Evolutionary conservation across 2,888 invertebrate genomes (phyloP), one percentile per base, ranked within the genome.

Genomic region (Agapetus fuscipes): DNA sequence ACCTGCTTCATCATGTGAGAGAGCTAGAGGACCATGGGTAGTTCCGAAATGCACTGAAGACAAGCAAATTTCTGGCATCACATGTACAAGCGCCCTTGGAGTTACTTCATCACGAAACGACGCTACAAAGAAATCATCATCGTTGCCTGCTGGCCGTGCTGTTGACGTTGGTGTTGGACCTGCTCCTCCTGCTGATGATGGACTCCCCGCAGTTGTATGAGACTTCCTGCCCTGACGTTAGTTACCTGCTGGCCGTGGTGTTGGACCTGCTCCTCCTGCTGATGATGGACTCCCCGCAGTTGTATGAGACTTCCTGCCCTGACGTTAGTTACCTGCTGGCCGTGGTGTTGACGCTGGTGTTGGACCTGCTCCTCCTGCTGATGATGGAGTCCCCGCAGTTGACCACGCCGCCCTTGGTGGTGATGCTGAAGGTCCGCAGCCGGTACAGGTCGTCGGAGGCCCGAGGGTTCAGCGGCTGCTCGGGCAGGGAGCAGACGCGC

Each of bases 321-420:
- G n/a, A n/a, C n/a, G n/a, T n/a, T n/a, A n/a, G 20, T 27, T 60
- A 83, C 85, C 81, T 79, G 72, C 86, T 87, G 38, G 80, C 79
- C 24, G 83, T 84, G 20, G 86, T 82, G 59, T 89, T 87, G 55
- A 89, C 87, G 41, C 88, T 88, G 3, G 89, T 90, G 54, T 90
- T 90, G 49, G 87, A 87, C 28, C 86, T 74, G 40, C 88, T 88
- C 27, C 88, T 70, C 6, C 88, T 69, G 50, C 86, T 86, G 58
- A 88, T 86, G 53, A 90, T 86, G 39, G 86, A 86, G 64, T 90
- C 90, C 0, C 90, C 90, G 50, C 88, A 86, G 66, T 90, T 90
- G 49, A 90, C 85, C 17, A 90, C 85, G 11, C 83, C 80, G 0
- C 89, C 89, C 59, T 88, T 88, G 56, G 83, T 84, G 36, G 84